Conservation (phyloP, 1,140 invertebrate genomes). For the Drosophila ambigua region DNA sequence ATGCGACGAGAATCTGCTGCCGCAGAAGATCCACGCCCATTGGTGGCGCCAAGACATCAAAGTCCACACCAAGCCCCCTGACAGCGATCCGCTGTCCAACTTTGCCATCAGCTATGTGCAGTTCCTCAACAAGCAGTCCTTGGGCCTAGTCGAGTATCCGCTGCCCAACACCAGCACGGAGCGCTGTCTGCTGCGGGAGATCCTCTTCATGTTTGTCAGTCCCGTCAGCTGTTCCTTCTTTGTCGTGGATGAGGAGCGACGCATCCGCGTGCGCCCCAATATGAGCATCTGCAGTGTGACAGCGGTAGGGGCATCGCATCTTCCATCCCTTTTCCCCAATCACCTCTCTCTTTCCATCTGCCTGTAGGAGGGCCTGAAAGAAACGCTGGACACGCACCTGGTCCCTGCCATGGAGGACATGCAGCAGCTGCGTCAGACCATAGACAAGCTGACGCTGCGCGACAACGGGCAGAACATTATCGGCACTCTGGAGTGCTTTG, state of each 20-base stretch:
- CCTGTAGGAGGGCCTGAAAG: conserved; percentile 17
- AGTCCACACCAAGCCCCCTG: conserved; percentile 13
- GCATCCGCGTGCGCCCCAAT: conserved; percentile 47
- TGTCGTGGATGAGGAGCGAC: conserved; percentile 9
- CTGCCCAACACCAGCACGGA: conserved; percentile 63
- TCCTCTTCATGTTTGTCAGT: conserved; percentile 74
- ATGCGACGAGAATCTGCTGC: conserved; percentile 3
- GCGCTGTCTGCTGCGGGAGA: conserved; percentile 66
- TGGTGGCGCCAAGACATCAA: conserved; percentile 60
- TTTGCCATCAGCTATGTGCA: conserved; percentile 57
- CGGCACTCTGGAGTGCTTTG: conserved; percentile 63
- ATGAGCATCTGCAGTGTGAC: conserved; percentile 60
- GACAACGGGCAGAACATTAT: conserved; percentile 7
- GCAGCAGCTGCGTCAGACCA: conserved; percentile 37
- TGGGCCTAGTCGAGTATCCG: conserved; percentile 19
- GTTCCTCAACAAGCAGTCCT: conserved; percentile 28
- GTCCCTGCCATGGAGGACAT: conserved; percentile 57
- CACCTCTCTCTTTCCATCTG: conserved; percentile 1
- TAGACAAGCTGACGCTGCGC: conserved; percentile 22
- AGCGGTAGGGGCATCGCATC: conserved; percentile 35
- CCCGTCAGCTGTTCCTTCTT: conserved; percentile 72
- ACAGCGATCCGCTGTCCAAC: conserved; percentile 35
- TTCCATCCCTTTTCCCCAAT: background rate
- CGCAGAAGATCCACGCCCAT: conserved; percentile 33
- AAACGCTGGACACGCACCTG: conserved; percentile 27